phyloP scores from a whole-genome alignment of 2,113 vertebrate genomes.

The Xiphias gladius region DNA sequence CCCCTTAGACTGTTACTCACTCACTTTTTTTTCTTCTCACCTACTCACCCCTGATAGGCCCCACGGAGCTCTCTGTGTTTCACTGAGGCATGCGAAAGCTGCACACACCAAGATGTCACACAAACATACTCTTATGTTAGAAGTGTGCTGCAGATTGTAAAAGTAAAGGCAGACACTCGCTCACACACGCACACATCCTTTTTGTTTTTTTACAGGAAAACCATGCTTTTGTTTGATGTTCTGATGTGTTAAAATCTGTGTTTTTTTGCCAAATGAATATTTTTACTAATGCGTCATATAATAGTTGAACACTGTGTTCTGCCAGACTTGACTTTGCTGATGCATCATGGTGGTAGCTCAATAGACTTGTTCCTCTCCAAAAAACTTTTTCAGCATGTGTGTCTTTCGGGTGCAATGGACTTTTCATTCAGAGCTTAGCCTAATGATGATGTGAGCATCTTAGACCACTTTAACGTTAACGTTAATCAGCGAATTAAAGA shows the following conservation, averaged over 20 bases:
- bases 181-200: not conserved
- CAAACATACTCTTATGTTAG: not conserved
- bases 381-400: not conserved
- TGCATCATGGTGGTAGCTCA: not conserved
- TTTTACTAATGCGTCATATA: not conserved
- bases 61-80: constrained; percentile 37
- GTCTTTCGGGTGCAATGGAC: not conserved
- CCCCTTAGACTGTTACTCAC: constrained; percentile 27
- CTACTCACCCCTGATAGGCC: constrained; percentile 44
- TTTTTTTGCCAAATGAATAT: not conserved
- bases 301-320: not conserved
- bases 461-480: not conserved
- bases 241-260: not conserved
- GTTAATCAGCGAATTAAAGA: not conserved
- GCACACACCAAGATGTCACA: constrained; percentile 13
- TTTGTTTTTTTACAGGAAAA: not conserved
- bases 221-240: not conserved
- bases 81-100: constrained; percentile 26
- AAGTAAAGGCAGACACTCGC: not conserved
- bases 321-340: not conserved
- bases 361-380: not conserved
- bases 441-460: not conserved
- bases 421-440: not conserved
- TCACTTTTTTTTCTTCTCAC: constrained; percentile 41
- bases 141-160: not conserved